Evolutionary conservation across 2,113 vertebrate species (phyloP).

Genomic region (Rissa tridactyla): DNA sequence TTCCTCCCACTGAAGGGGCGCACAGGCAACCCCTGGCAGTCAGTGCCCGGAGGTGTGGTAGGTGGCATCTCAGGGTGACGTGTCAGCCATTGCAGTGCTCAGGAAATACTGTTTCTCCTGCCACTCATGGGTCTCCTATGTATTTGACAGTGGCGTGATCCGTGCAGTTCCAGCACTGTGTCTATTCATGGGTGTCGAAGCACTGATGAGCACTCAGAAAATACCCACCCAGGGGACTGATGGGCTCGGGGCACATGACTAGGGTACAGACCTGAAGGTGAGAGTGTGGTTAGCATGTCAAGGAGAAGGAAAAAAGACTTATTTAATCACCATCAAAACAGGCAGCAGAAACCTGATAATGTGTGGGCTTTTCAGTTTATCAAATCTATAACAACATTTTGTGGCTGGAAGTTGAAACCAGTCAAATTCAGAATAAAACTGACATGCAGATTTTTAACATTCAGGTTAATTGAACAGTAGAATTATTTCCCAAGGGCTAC

Average conservation of each 20-base stretch:
- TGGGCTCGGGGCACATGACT: not conserved
- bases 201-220: not conserved
- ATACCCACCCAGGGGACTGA: not conserved
- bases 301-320: not conserved
- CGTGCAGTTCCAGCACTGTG: not conserved
- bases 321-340: not conserved
- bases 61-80: not conserved
- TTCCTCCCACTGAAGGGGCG: not conserved
- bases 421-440: constrained; percentile 6
- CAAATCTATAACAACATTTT: not conserved
- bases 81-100: not conserved
- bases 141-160: not conserved
- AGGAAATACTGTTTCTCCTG: not conserved
- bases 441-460: not conserved
- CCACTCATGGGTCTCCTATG: fast-evolving
- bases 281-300: not conserved
- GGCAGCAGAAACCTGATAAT: not conserved
- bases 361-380: not conserved
- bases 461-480: not conserved
- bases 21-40: not conserved
- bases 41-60: not conserved
- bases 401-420: not conserved
- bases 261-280: not conserved
- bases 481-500: constrained; percentile 30
- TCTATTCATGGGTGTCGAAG: not conserved